Conservation (phyloP, 1,140 invertebrate species). For the Papilio glaucus region DNA sequence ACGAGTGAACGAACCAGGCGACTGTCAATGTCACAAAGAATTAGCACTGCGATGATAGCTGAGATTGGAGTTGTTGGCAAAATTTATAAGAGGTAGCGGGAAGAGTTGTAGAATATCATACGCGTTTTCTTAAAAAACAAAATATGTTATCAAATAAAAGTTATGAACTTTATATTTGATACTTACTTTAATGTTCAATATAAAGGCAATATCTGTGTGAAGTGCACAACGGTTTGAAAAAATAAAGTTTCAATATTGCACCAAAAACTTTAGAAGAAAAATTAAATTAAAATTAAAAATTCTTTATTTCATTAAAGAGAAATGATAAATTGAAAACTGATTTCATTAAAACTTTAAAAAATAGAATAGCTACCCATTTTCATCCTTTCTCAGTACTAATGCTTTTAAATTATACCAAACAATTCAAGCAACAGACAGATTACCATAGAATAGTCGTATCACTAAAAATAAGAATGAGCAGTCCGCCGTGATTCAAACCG, state of each 20-base stretch:
- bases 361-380: neutral
- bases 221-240: no score
- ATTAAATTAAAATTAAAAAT: no score
- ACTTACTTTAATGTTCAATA: no score
- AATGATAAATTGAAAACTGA: no score
- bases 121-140: no score
- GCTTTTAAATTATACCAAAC: conserved; percentile 17
- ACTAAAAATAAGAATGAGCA: conserved; percentile 37
- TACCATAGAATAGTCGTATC: conserved; percentile 34
- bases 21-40: conserved; percentile 29
- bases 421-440: conserved; percentile 4
- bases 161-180: no score
- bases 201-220: no score
- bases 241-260: no score
- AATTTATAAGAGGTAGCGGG: conserved; percentile 8
- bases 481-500: conserved; percentile 29
- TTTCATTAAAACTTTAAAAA: no score
- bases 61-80: conserved; percentile 11
- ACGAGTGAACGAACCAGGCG: conserved; percentile 12
- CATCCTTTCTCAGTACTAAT: neutral
- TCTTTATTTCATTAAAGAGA: no score
- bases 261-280: no score
- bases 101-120: neutral
- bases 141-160: no score
- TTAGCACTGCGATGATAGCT: conserved; percentile 32